These are phyloP conservation scores for Cassiopea andromeda DNA, from an alignment of 30 jellyfish, hydroid and myxozoan species.

Conservation along the genomic window DNA sequence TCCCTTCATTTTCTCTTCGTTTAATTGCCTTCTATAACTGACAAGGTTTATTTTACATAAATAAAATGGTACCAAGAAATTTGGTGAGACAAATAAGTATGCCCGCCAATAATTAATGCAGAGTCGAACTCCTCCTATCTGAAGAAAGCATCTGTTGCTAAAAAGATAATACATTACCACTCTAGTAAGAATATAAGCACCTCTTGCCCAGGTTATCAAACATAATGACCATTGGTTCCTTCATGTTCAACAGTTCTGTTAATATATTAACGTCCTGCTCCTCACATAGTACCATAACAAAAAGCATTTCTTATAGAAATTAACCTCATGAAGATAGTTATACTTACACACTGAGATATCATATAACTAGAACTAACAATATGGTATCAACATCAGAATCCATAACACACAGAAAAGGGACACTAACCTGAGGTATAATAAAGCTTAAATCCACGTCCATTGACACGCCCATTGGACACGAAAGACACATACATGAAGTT, in stretches of 20 bases:
- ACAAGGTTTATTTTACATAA: too few species aligned
- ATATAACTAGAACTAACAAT: neutral
- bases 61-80: too few species aligned
- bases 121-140: too few species aligned
- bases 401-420: neutral
- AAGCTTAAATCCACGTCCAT: neutral
- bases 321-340: neutral
- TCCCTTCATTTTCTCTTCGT: too few species aligned
- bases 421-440: slow-evolving; percentile 32
- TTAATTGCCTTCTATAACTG: too few species aligned
- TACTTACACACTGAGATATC: neutral
- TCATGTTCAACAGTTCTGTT: neutral
- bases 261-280: neutral
- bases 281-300: neutral
- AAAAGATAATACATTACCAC: too few species aligned
- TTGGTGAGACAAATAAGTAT: too few species aligned
- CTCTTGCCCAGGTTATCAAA: too few species aligned
- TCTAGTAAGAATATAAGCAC: too few species aligned
- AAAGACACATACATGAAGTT: slow-evolving; percentile 29
- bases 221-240: too few species aligned
- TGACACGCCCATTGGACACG: neutral
- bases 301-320: neutral
- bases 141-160: too few species aligned
- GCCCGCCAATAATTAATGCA: too few species aligned
- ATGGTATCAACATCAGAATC: neutral